Base-by-base conservation (phyloP, 2,797 vertebrate genomes). In the Apogon hyalosoma region DNA sequence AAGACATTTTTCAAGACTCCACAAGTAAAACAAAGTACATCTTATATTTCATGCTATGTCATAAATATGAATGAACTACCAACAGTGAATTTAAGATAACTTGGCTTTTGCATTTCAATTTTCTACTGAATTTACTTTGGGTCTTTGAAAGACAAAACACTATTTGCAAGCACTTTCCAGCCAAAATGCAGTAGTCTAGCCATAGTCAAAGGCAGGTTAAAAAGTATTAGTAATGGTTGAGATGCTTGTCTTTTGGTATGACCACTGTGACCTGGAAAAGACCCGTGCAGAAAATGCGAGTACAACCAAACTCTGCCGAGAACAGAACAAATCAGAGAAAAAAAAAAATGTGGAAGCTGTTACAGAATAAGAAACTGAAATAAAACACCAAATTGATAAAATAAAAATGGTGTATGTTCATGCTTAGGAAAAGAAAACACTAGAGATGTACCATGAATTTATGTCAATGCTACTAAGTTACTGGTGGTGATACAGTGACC, bases 401-500 rank as follows among this genome's bases (percentile, higher is more conserved):
- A 11, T 13, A 5, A 38, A 33, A 19, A 2, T n/a, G 0, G 15
- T 11, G 33, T n/a, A 28, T 4, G 8, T 18, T 28, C 51, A 28
- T 43, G 7, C 11, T 4, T 11, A 8, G 2, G 47, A 31, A 38
- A 51, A 7, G n/a, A 31, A 39, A 40, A 14, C 40, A 10, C 9
- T 13, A 33, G 2, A 33, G 2, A 11, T 24, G 51, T 14, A 41
- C 40, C 73, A 13, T 2, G 62, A 21, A 40, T 66, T 79, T 39
- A 46, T 4, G 0, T 66, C 68, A 61, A 8, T 48, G 58, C 51
- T 56, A 53, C 53, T 45, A 13, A 38, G 66, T 87, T 64, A 79
- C 15, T 40, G 48, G 21, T 64, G 62, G 69, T 70, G 82, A 84
- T 88, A 82, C 66, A 78, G 75, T 87, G 88, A 83, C 88, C 88